phyloP scores from a whole-genome alignment of 2,888 invertebrate species.

The Silvanus unidentatus region DNA sequence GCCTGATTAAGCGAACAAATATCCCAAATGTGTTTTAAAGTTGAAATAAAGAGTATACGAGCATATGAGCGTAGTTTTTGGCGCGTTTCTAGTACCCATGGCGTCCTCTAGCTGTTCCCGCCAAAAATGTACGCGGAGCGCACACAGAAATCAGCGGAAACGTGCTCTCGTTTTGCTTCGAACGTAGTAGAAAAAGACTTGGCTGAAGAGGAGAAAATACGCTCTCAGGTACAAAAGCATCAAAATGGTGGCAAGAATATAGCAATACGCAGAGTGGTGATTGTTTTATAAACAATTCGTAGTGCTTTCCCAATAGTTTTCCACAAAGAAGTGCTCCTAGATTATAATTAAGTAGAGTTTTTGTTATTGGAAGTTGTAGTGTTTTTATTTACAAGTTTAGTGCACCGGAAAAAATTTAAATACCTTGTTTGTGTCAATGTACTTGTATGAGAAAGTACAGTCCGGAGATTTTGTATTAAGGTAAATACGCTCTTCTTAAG shows the following conservation, averaged over 20 bases:
- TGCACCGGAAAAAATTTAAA: slow-evolving; percentile 5
- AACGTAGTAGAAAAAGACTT: too few relatives aligned
- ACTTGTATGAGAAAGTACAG: slow-evolving; percentile 23
- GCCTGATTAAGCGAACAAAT: too few relatives aligned
- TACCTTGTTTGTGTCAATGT: slow-evolving; percentile 18
- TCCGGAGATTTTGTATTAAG: slow-evolving; percentile 12
- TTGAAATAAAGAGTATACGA: too few relatives aligned
- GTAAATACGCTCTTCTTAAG: background rate
- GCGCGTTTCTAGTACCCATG: too few relatives aligned
- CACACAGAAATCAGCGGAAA: too few relatives aligned
- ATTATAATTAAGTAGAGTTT: slow-evolving; percentile 7
- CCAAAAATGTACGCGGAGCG: too few relatives aligned
- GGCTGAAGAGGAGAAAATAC: too few relatives aligned
- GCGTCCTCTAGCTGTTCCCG: too few relatives aligned
- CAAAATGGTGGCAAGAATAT: slow-evolving; percentile 17
- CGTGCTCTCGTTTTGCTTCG: too few relatives aligned
- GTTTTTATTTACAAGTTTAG: slow-evolving; percentile 1
- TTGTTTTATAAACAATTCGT: background rate
- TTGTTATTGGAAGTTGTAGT: slow-evolving; percentile 7
- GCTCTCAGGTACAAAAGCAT: slow-evolving; percentile 9
- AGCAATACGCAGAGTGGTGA: background rate
- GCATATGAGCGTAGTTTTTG: too few relatives aligned
- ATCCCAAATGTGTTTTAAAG: too few relatives aligned
- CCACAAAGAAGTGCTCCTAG: background rate
- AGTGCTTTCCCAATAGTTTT: background rate